phyloP scores from a whole-genome alignment of 30 jellyfish, hydroid and myxozoan species.

The Mastigias papua region DNA sequence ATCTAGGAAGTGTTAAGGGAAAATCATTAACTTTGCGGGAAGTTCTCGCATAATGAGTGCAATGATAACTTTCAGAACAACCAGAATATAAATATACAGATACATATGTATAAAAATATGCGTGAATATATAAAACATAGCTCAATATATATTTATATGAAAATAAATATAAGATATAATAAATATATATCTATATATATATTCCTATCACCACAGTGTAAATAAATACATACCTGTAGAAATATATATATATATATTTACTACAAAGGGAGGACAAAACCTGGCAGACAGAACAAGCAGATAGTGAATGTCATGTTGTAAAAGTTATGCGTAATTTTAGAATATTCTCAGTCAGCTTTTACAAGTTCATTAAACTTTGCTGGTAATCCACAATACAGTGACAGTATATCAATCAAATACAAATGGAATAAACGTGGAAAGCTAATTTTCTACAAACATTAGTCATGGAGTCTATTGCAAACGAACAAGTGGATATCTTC shows the following conservation, averaged over 20 bases:
- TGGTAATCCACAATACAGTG: background rate
- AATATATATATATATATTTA: too few species aligned
- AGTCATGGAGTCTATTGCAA: background rate
- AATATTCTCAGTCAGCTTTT: background rate
- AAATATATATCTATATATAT: too few species aligned
- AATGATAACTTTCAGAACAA: too few species aligned
- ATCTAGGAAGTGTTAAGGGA: constrained; percentile 68
- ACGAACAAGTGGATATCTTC: background rate
- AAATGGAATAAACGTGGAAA: background rate
- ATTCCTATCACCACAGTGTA: too few species aligned
- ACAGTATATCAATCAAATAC: background rate
- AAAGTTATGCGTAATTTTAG: background rate
- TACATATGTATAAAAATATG: too few species aligned
- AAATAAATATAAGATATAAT: too few species aligned
- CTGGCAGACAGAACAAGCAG: background rate
- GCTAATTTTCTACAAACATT: background rate
- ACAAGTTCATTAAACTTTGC: background rate
- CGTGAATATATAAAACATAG: too few species aligned
- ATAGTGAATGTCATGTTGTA: background rate
- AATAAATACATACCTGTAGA: too few species aligned
- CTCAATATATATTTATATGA: too few species aligned
- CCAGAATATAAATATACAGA: too few species aligned
- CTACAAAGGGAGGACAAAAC: background rate
- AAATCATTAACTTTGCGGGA: background rate
- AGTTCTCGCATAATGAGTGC: too few species aligned